Percentiles rank a stretch among this genome's conserved stretches.
These are phyloP conservation scores for Machimus rusticus DNA, from an alignment of 2,888 invertebrate genomes.

Conservation along the genomic window DNA sequence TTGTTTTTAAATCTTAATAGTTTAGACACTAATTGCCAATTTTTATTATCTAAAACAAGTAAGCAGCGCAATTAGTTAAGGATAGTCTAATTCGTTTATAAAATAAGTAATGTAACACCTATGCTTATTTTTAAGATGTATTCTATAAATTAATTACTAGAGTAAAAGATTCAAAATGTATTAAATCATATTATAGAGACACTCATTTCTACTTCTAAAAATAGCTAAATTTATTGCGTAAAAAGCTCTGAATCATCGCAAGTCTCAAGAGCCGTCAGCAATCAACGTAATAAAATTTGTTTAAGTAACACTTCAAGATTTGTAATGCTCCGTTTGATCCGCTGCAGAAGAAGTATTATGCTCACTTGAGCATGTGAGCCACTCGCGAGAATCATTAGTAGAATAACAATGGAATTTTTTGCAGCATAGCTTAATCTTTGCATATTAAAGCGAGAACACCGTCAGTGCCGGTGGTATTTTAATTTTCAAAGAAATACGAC, in stretches of 20 bases:
- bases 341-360: background rate
- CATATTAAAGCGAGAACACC: background rate
- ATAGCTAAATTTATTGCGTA: background rate
- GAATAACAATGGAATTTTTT: background rate
- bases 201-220: background rate
- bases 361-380: background rate
- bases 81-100: background rate
- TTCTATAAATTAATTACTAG: too few relatives aligned
- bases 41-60: too few relatives aligned
- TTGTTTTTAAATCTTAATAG: background rate
- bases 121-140: too few relatives aligned
- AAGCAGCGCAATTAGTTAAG: too few relatives aligned
- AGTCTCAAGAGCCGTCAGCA: background rate
- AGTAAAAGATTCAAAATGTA: too few relatives aligned
- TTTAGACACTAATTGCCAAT: too few relatives aligned
- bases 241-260: background rate
- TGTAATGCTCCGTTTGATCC: background rate
- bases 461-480: background rate
- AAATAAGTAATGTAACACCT: too few relatives aligned
- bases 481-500: background rate
- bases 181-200: background rate
- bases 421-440: background rate
- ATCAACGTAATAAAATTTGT: background rate
- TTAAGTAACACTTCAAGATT: background rate
- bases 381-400: background rate